Conservation (phyloP, 2,797 vertebrate genomes). For the Varecia variegata region DNA sequence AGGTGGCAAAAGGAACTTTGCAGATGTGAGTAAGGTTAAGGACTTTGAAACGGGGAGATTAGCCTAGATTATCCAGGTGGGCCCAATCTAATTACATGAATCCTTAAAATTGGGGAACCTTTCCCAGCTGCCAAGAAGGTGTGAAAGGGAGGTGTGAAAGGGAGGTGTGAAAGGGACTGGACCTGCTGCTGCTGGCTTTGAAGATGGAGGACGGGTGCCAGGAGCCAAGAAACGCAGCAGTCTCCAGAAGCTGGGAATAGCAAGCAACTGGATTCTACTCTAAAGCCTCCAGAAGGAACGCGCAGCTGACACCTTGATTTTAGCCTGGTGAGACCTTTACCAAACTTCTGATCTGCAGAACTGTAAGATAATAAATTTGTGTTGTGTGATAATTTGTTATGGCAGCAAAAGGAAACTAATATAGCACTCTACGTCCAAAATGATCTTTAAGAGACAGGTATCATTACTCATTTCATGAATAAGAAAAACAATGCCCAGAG, state of each 20-base stretch:
- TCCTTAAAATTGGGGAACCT: background rate
- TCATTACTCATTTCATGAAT: background rate
- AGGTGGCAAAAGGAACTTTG: constrained; percentile 10
- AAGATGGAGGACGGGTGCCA: background rate
- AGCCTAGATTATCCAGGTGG: background rate
- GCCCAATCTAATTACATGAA: background rate
- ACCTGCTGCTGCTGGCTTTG: background rate
- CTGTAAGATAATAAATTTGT: background rate
- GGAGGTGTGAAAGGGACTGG: background rate
- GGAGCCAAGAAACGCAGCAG: background rate
- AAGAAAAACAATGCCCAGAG: background rate
- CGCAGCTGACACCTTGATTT: background rate
- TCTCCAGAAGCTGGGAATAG: background rate
- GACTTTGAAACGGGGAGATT: background rate
- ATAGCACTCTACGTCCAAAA: background rate
- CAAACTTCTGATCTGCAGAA: constrained; percentile 3
- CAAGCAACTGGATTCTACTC: background rate
- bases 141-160: background rate
- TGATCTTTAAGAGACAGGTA: background rate
- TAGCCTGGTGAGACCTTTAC: background rate
- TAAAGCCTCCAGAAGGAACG: background rate
- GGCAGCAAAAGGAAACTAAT: background rate
- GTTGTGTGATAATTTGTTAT: background rate
- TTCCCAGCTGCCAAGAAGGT: background rate
- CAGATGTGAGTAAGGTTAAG: constrained; percentile 25